Evolutionary conservation across 2,113 vertebrate genomes (phyloP), one percentile per base, ranked within the genome.

Genomic region (Dromaius novaehollandiae): DNA sequence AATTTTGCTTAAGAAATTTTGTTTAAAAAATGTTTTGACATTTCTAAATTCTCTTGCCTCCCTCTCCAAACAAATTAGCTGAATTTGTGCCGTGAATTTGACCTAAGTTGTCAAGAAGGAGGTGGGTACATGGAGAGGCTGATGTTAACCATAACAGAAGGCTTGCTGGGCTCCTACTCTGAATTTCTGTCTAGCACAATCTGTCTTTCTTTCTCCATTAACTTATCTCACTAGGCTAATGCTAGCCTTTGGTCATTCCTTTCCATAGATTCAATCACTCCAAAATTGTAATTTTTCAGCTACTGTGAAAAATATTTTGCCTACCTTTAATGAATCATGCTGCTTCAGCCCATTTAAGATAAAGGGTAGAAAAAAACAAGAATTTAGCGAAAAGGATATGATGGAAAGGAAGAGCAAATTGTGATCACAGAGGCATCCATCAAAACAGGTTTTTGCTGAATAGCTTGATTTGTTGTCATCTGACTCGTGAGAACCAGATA

Each of bases 401-500:
- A 61, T 83, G 30, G 42, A 70, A 30, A 17, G 44, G 61, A 88
- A 85, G 75, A 24, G 48, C 83, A 89, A 74, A 91, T 44, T 36
- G 42, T 68, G 74, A 30, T 50, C n/a, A 53, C 50, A 83, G 75
- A 86, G 48, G 6, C 77, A 77, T 66, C 91, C 73, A 70, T 75
- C 55, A 83, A 69, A 90, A 61, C 42, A 44, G 80, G 46, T 16
- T 92, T 89, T 85, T 82, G 60, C 63, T 80, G 75, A 96, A 55
- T 46, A 75, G 70, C 53, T 91, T 66, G 56, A 50, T 68, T 77
- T 73, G 65, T 69, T 95, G 58, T 82, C 28, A 25, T 71, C 40
- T 73, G 38, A 18, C 64, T 94, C 61, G 82, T 77, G 88, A 38
- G 42, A 87, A 94, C 55, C 85, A 96, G 93, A 93, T 82, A 76